Conservation (phyloP, 2,797 vertebrate species). For the Enteromius anoplus region DNA sequence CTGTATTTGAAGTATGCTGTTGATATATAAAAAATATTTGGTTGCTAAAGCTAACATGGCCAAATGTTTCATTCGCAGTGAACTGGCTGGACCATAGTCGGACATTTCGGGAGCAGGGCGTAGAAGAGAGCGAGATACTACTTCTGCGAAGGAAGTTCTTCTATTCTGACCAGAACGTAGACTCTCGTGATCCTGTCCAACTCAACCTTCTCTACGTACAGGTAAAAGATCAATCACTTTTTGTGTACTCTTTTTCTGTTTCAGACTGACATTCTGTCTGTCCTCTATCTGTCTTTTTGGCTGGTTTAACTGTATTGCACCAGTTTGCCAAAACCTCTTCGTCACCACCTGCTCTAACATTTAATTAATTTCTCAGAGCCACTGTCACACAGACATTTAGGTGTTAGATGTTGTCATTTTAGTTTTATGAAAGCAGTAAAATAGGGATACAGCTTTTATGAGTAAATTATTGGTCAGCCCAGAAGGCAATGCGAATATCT, state of each 20-base stretch:
- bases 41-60: too few relatives aligned
- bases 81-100: conserved; percentile 99
- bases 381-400: conserved; percentile 26
- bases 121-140: conserved; percentile 93
- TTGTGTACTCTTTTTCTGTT: not conserved
- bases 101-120: conserved; percentile 96
- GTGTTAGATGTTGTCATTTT: conserved; percentile 30
- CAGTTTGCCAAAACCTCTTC: conserved; percentile 28
- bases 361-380: conserved; percentile 32
- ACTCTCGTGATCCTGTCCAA: conserved; percentile 96
- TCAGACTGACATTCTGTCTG: not conserved
- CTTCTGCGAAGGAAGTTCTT: conserved; percentile 96
- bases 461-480: conserved; percentile 30
- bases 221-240: conserved; percentile 72
- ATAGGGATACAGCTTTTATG: conserved; percentile 30
- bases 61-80: conserved; percentile 76
- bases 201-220: conserved; percentile 98
- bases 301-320: conserved; percentile 11
- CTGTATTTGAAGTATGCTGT: not conserved
- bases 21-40: not conserved
- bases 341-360: conserved; percentile 29
- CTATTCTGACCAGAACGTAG: conserved; percentile 98
- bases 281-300: conserved; percentile 27
- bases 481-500: conserved; percentile 30
- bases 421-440: conserved; percentile 33